Base-by-base conservation (phyloP, 1,140 invertebrate species). In the Vollenhovia emeryi region DNA sequence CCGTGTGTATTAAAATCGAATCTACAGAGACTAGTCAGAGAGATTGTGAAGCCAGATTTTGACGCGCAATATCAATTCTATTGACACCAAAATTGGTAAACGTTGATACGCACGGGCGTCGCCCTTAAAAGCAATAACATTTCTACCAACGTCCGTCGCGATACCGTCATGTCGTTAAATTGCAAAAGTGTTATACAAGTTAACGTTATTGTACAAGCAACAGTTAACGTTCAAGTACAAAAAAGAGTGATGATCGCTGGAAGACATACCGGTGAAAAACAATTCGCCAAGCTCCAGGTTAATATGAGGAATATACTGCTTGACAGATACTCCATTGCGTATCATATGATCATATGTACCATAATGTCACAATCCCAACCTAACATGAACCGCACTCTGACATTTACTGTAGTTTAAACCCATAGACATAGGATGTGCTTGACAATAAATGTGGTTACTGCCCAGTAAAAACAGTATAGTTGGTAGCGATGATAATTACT, bases 241-340 rank as follows among this genome's bases (percentile, higher is more conserved):
- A 36, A 6, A 30, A 36, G 15, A 13, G 40, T 36, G 1, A n/a
- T 3, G 40, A 8, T 21, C 13, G 1, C n/a, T n/a, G 62, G 9
- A 21, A 50, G 24, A 18, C 18, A 55, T 82, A 82, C 78, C 66
- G 78, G 36, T 33, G 66, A 82, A 82, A 82, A n/a, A n/a, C n/a
- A n/a, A n/a, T n/a, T 21, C 4, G 13, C 8, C 2, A 82, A 82
- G 33, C 30, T 82, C 66, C 78, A 82, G 24, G 43, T 45, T 33
- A 73, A 57, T 82, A 73, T 15, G 45, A 73, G 59, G 15, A 36
- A 45, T 57, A 57, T 57, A 13, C 8, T 45, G 36, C 21, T 80
- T 73, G 66, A 82, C 27, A 82, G n/a, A 45, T 59, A 33, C 36
- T 59, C 66, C 78, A 82, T 82, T 82, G 45, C 43, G 59, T 2